Evolutionary conservation across 2,888 invertebrate species (phyloP).

Genomic region (Diloba caeruleocephala): DNA sequence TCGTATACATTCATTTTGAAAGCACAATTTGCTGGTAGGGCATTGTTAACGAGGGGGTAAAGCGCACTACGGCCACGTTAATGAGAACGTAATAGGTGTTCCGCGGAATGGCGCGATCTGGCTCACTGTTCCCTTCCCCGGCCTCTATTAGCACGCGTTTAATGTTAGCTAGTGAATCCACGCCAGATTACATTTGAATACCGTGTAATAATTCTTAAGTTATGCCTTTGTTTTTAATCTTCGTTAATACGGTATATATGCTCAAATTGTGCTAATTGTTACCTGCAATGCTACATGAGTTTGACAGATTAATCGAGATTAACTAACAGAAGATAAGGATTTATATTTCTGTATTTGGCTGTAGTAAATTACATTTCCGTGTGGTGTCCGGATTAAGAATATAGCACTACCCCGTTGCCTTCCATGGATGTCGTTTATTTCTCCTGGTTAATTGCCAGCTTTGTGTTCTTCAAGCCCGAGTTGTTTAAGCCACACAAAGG

Average conservation of each 20-base stretch:
- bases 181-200: constrained; percentile 65
- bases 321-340: constrained; percentile 9
- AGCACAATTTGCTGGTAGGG: constrained; percentile 72
- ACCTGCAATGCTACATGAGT: constrained; percentile 20
- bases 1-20: constrained; percentile 73
- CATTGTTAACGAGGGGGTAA: constrained; percentile 77
- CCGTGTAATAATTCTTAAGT: constrained; percentile 58
- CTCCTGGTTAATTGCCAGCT: too few relatives aligned
- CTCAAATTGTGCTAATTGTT: constrained; percentile 26
- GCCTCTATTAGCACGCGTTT: constrained; percentile 65
- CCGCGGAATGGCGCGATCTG: constrained; percentile 68
- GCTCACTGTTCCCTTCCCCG: constrained; percentile 62
- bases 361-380: too few relatives aligned
- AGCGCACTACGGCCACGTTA: constrained; percentile 74
- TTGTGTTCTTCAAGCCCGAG: too few relatives aligned
- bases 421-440: too few relatives aligned
- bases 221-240: constrained; percentile 43
- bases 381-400: too few relatives aligned
- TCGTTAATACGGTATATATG: constrained; percentile 28
- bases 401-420: too few relatives aligned
- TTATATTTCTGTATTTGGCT: too few relatives aligned
- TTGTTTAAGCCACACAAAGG: too few relatives aligned
- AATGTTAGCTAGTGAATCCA: constrained; percentile 64
- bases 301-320: constrained; percentile 19
- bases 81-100: constrained; percentile 82